phyloP scores from a whole-genome alignment of 1,140 invertebrate species.

The Metopolophium dirhodum region DNA sequence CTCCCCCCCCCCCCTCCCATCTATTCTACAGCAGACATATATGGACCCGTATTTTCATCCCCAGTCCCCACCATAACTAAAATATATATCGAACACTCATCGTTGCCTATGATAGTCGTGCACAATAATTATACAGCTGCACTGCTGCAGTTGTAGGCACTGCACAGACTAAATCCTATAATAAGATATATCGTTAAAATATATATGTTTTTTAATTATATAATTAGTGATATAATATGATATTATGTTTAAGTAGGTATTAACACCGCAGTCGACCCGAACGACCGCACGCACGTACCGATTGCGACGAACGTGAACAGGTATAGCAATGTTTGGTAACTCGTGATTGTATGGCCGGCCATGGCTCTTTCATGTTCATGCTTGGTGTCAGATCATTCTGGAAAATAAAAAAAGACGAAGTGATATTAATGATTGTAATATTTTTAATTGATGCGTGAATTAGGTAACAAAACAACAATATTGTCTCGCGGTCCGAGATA shows the following conservation, averaged over 20 bases:
- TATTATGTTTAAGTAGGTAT: background rate
- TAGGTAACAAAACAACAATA: background rate
- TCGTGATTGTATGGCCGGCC: conserved; percentile 5
- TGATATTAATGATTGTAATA: background rate
- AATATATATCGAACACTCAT: too few species aligned
- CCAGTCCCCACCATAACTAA: too few species aligned
- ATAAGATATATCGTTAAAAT: background rate
- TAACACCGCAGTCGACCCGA: background rate
- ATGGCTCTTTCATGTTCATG: conserved; percentile 53
- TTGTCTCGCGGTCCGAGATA: background rate
- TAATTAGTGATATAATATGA: background rate
- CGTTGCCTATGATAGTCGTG: too few species aligned
- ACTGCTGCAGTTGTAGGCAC: background rate
- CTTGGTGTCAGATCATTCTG: conserved; percentile 49
- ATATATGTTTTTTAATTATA: background rate
- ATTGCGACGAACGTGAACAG: conserved; percentile 41
- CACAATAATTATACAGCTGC: background rate
- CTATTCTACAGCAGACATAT: too few species aligned
- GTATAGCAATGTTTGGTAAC: conserved; percentile 38
- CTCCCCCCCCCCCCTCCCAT: too few species aligned
- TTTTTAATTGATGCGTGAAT: background rate
- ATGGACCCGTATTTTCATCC: too few species aligned
- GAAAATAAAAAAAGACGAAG: background rate
- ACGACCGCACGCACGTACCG: background rate
- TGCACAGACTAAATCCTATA: background rate